Evolutionary conservation across 2,888 invertebrate species (phyloP), one percentile per base, ranked within the genome.

Genomic region (Aporophyla lueneburgensis): DNA sequence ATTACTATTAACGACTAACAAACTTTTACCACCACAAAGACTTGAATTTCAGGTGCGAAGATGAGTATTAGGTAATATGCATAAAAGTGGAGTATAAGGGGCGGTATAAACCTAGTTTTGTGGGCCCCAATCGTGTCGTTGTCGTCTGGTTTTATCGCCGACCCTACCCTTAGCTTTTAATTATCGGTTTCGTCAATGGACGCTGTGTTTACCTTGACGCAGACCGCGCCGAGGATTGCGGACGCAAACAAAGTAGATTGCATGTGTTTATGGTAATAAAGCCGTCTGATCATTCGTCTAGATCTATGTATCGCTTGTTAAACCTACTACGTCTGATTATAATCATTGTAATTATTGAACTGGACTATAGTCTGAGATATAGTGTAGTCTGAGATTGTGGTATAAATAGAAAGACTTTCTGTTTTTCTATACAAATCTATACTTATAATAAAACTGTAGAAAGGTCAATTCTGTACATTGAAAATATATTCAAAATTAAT

Each of bases 51-150:
- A 83, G 72, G 77, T 84, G 78, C 14, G 67, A 78, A 80, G 68
- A 77, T 72, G 76, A 71, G 67, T 77, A 83, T 86, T 83, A 70
- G 75, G 76, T 74, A 78, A 83, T 80, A 86, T 80, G 78, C 75
- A 78, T 83, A 76, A 86, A 89, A 86, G 73, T 83, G 71, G 81
- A 77, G 71, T 78, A 84, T 74, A 75, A 79, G 71, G 72, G 85
- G 77, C 81, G 78, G 71, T 84, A 81, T 89, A 89, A 89, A 87
- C 89, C 87, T 85, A 88, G 86, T 89, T 89, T 87, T 86, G 82
- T 83, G 84, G 82, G 73, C 82, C 85, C 78, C 84, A 71, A 86
- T 84, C 76, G 85, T 68, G 82, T 83, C 77, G 76, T 83, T 80
- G 69, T 71, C 79, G 70, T 81, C 66, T 79, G 84, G 80, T 85